Evolutionary conservation across 2,888 invertebrate species (phyloP).

Genomic region (Pterobdella sp.): DNA sequence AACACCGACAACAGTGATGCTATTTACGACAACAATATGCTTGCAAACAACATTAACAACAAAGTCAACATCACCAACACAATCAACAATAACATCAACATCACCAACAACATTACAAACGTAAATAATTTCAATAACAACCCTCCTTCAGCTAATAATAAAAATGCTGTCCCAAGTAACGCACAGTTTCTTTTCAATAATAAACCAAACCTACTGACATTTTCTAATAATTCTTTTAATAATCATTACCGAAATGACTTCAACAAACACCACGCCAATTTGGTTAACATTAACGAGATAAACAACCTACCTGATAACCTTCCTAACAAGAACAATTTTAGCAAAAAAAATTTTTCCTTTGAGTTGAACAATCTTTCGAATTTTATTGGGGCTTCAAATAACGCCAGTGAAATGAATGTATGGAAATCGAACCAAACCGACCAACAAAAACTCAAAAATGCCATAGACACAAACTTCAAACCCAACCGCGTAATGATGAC

Average conservation of each 20-base stretch:
- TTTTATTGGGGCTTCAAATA: background rate
- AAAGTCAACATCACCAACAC: background rate
- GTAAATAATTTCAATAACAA: background rate
- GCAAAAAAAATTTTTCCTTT: background rate
- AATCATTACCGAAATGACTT: no score
- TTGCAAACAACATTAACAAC: background rate
- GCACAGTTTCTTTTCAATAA: background rate
- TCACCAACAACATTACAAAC: background rate
- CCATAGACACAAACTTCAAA: background rate
- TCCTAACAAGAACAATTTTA: no score
- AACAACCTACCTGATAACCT: no score
- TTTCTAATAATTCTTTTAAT: background rate
- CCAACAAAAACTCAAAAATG: no score
- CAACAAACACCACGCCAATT: no score
- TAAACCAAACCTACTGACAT: background rate
- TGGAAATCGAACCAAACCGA: conserved; percentile 2
- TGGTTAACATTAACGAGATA: no score
- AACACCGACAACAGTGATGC: background rate
- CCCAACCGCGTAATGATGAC: background rate
- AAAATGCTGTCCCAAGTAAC: background rate
- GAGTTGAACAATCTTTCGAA: conserved; percentile 20
- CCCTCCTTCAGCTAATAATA: background rate
- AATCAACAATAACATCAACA: conserved; percentile 9
- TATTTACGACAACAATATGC: background rate
- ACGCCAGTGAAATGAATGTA: conserved; percentile 10